Evolutionary conservation across 2,888 invertebrate genomes (phyloP).

Genomic region (Mystacides longicornis): DNA sequence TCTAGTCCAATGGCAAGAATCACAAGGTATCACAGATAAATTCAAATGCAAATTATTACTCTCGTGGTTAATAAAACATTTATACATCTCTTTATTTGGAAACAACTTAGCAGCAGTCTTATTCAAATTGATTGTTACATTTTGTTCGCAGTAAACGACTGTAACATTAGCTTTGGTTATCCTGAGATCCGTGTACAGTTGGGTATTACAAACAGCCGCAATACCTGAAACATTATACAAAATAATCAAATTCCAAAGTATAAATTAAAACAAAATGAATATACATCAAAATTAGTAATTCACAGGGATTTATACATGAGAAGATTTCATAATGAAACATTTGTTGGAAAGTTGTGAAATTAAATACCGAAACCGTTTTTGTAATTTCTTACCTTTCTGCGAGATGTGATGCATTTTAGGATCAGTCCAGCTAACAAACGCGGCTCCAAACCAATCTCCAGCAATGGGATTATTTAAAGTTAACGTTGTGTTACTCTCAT

Average conservation of each 20-base stretch:
- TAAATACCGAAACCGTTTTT: not conserved
- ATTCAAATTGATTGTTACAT: conserved; percentile 32
- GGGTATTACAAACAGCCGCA: conserved; percentile 56
- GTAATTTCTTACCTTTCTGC: conserved; percentile 56
- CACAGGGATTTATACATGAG: not conserved
- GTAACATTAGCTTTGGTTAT: conserved; percentile 42
- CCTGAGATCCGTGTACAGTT: conserved; percentile 57
- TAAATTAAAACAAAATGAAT: not conserved
- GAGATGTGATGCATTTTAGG: conserved; percentile 63
- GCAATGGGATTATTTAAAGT: conserved; percentile 58
- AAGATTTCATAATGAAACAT: no score
- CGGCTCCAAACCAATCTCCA: conserved; percentile 74
- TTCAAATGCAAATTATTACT: conserved; percentile 33
- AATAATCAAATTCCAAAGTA: not conserved
- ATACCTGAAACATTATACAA: conserved; percentile 50
- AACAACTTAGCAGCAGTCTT: conserved; percentile 31
- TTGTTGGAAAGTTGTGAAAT: no score
- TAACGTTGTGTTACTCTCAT: conserved; percentile 52
- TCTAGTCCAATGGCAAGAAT: conserved; percentile 37
- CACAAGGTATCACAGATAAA: conserved; percentile 36
- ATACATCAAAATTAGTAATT: not conserved
- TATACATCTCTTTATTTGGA: conserved; percentile 32
- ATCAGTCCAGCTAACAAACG: conserved; percentile 71
- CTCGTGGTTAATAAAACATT: conserved; percentile 45
- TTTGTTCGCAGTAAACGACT: conserved; percentile 36